These are phyloP conservation scores for Kradibia gibbosae DNA, from an alignment of 1,140 invertebrate species.

Conservation along the genomic window DNA sequence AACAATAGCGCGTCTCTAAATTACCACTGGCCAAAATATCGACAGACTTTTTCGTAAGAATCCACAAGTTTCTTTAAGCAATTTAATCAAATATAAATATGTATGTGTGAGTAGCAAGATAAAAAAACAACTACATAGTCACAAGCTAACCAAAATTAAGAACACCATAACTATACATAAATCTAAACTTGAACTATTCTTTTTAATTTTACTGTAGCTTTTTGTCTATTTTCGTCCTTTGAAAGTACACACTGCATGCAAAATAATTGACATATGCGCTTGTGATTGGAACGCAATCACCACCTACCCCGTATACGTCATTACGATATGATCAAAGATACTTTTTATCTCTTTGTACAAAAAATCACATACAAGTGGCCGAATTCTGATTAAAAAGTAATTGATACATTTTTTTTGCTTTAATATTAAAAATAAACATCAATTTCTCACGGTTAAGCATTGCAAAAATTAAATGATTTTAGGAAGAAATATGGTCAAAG, in stretches of 20 bases:
- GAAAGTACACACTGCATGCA: conserved; percentile 20
- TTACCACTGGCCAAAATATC: not conserved
- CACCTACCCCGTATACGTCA: conserved; percentile 20
- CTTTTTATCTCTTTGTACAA: conserved; percentile 2
- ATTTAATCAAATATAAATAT: no score
- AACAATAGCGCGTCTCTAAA: not conserved
- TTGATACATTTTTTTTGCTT: conserved; percentile 1
- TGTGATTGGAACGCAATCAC: conserved; percentile 31
- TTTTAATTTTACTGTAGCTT: not conserved
- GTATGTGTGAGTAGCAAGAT: conserved; percentile 28
- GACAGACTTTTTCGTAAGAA: no score
- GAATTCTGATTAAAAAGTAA: conserved; percentile 34
- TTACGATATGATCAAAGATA: conserved; percentile 47
- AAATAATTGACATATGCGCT: conserved; percentile 44
- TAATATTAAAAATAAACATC: not conserved
- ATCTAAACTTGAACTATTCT: no score
- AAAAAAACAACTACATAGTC: conserved; percentile 38
- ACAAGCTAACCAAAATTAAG: conserved; percentile 32
- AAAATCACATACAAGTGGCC: conserved; percentile 38
- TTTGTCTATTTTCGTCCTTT: not conserved
- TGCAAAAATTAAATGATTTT: conserved; percentile 35
- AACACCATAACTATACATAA: no score
- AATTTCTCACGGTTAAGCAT: conserved; percentile 24
- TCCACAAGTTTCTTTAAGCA: no score
- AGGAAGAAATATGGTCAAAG: conserved; percentile 43